Percentiles rank a stretch among this genome's conserved stretches.
These are phyloP conservation scores for Diplolepis rosae DNA, from an alignment of 2,888 invertebrate genomes.

Conservation along the genomic window DNA sequence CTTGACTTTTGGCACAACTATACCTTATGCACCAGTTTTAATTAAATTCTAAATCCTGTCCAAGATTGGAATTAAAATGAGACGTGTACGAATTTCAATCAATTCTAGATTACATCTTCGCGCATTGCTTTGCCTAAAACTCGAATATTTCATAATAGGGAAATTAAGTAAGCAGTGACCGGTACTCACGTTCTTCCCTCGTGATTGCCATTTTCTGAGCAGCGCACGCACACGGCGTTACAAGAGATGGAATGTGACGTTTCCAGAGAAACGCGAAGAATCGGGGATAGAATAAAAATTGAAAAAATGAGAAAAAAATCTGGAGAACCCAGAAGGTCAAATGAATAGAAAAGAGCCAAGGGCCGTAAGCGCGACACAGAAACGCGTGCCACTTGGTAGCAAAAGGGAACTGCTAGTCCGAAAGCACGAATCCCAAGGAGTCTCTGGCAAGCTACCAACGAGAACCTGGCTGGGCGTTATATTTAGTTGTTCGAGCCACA, in stretches of 20 bases:
- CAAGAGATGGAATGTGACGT: neutral
- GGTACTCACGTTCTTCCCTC: slow-evolving; percentile 72
- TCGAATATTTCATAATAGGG: neutral
- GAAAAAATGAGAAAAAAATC: neutral
- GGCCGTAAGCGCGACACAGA: slow-evolving; percentile 36
- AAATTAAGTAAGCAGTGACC: neutral
- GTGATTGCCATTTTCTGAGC: slow-evolving; percentile 67
- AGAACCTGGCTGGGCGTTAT: slow-evolving; percentile 68
- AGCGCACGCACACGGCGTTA: slow-evolving; percentile 33
- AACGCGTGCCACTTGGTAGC: slow-evolving; percentile 36
- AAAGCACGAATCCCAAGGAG: slow-evolving; percentile 75
- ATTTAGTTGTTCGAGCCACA: slow-evolving; percentile 63
- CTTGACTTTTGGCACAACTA: no score
- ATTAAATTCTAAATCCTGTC: no score
- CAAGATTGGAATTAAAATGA: no score
- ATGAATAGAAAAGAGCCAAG: slow-evolving; percentile 31
- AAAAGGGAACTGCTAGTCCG: slow-evolving; percentile 68
- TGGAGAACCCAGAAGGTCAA: neutral
- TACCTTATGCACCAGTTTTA: no score
- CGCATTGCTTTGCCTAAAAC: slow-evolving; percentile 13
- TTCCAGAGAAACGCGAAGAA: neutral
- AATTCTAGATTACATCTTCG: slow-evolving; percentile 1
- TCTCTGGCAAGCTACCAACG: slow-evolving; percentile 71
- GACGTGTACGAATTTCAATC: neutral
- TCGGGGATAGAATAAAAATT: neutral